These are phyloP conservation scores for Gnathonemus longibarbis DNA, from an alignment of 2,113 vertebrate genomes.

Conservation along the genomic window DNA sequence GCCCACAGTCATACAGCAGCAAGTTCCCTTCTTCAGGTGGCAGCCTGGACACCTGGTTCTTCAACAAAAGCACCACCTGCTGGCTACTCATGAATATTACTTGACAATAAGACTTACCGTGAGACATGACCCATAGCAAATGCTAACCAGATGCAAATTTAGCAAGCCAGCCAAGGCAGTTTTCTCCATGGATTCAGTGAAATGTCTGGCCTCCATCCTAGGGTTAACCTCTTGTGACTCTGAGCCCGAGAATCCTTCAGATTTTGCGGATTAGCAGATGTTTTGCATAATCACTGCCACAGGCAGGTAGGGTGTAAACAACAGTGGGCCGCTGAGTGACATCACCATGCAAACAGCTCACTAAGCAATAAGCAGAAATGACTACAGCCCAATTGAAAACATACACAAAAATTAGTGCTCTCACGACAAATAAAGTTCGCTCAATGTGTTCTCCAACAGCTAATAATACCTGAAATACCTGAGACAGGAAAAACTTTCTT, in stretches of 20 bases:
- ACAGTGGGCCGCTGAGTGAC: conserved; percentile 41
- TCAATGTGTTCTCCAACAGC: background rate
- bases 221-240: conserved; percentile 56
- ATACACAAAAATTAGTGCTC: background rate
- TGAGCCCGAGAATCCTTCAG: conserved; percentile 46
- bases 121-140: background rate
- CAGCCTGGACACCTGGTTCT: background rate
- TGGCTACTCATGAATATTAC: background rate
- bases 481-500: background rate
- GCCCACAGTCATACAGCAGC: background rate
- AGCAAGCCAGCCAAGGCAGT: background rate
- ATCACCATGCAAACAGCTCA: conserved; percentile 37
- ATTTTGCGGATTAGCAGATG: conserved; percentile 55
- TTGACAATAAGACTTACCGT: background rate
- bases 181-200: background rate
- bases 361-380: background rate
- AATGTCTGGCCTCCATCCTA: conserved; percentile 38
- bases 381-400: background rate
- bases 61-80: background rate
- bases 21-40: background rate
- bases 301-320: conserved; percentile 43
- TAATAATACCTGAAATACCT: background rate
- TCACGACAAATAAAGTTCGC: background rate
- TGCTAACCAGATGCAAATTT: background rate
- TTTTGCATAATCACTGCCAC: conserved; percentile 64